Evolutionary conservation across 2,888 invertebrate species (phyloP).

Genomic region (Adelognathus sp.): DNA sequence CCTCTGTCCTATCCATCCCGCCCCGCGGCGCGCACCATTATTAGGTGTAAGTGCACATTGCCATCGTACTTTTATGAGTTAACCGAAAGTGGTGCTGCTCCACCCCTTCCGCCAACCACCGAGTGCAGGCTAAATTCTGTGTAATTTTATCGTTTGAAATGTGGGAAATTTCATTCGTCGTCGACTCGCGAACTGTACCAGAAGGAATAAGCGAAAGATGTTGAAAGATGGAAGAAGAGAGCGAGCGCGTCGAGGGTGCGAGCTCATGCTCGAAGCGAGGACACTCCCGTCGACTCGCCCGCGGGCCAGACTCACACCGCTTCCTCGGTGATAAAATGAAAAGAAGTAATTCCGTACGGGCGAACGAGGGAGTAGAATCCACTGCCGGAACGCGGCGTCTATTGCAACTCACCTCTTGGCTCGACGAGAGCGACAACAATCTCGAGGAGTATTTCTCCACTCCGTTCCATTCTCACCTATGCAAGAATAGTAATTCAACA

Average conservation of each 20-base stretch:
- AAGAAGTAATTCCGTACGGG: conserved; percentile 27
- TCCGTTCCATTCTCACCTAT: not conserved
- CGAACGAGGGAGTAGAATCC: not conserved
- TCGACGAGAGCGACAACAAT: conserved; percentile 4
- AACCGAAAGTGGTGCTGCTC: conserved; percentile 24
- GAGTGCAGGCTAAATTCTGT: not conserved
- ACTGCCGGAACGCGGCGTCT: conserved; percentile 9
- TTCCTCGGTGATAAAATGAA: not conserved
- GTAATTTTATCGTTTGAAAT: too few relatives aligned
- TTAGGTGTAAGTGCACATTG: conserved; percentile 33
- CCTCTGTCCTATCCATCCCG: not conserved
- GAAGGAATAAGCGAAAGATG: not conserved
- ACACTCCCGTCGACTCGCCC: conserved; percentile 11
- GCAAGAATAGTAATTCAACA: not conserved
- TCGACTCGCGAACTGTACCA: not conserved
- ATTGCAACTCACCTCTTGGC: conserved; percentile 13
- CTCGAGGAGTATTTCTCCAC: not conserved
- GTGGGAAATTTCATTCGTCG: conserved; percentile 39
- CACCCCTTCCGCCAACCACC: not conserved
- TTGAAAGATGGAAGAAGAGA: conserved; percentile 5
- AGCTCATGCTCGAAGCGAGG: conserved; percentile 28
- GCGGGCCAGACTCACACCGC: not conserved
- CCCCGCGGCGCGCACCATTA: not conserved
- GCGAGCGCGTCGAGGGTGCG: not conserved
- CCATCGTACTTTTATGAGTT: conserved; percentile 46